Base-by-base conservation (phyloP, 2,797 vertebrate genomes). In the Thalassophryne amazonica region DNA sequence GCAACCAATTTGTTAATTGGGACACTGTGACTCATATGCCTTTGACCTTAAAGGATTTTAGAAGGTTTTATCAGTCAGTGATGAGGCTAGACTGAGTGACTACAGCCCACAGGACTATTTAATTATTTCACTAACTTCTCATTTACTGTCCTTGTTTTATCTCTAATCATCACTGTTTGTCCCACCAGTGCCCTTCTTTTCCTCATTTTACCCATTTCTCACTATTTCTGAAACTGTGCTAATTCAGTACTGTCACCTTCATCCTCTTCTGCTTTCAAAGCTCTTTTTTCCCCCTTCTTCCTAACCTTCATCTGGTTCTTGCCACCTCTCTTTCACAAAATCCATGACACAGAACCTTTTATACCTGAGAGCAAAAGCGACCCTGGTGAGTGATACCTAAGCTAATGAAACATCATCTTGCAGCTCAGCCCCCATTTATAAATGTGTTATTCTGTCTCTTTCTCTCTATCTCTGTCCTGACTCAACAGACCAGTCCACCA, bases 401-500 rank as follows among this genome's bases (percentile, higher is more conserved):
- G 69, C 64, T 87, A 84, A 86, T 82, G 76, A 84, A 86, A 78
- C 72, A 78, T 80, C 33, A 70, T 79, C 69, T 66, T 40, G 36
- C 69, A 38, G 45, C 60, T 68, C 45, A 61, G 52, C 43, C 48
- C 24, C 29, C 24, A 24, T 43, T 63, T 55, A 39, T 36, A 51
- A 43, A 31, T 40, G 48, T 32, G 22, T 13, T 3, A 16, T 24
- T 66, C 61, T 66, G 32, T 22, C 50, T 58, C 17, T 43, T 15
- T 8, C 31, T 55, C 19, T 48, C 11, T 16, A 22, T 45, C 18
- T 6, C 48, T 46, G 62, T 45, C 52, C 66, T 70, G 60, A 83
- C 68, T 75, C 38, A 59, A 76, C 61, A 61, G 39, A 66, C 42
- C 18, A 41, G 35, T 34, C 40, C 35, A 28, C 38, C 43, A 31